A percentile compares a stretch with the other conserved stretches of the same genome.
Conservation (phyloP, 2,888 invertebrate species). For the Blomia tropicalis region DNA sequence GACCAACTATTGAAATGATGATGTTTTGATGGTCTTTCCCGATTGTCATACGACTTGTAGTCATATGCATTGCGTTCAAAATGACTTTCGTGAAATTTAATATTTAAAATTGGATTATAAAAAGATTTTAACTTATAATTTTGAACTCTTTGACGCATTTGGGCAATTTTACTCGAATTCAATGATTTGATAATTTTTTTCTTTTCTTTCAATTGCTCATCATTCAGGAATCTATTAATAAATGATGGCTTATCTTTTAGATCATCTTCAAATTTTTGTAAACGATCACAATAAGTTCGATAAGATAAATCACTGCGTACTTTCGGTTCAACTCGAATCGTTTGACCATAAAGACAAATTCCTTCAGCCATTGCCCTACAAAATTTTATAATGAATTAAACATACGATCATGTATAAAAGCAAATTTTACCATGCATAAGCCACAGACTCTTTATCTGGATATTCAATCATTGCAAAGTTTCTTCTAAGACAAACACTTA, state of each 20-base stretch:
- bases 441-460: constrained; percentile 9
- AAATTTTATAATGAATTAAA: background rate
- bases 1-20: no score
- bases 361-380: constrained; percentile 14
- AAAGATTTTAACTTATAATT: no score
- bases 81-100: no score
- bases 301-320: background rate
- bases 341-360: background rate
- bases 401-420: background rate
- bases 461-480: constrained; percentile 16
- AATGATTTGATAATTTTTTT: background rate
- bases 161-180: background rate
- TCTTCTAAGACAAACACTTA: constrained; percentile 6
- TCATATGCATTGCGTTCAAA: no score
- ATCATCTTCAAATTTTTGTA: background rate
- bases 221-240: background rate
- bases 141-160: no score
- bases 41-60: no score
- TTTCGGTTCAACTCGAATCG: constrained; percentile 2
- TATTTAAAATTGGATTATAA: no score
- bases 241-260: background rate
- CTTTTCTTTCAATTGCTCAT: background rate
- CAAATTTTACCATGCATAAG: constrained; percentile 10
- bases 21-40: no score
- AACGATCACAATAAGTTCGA: background rate